Base-by-base conservation (phyloP, 2,113 vertebrate genomes). In the Ancistrus triradiatus region DNA sequence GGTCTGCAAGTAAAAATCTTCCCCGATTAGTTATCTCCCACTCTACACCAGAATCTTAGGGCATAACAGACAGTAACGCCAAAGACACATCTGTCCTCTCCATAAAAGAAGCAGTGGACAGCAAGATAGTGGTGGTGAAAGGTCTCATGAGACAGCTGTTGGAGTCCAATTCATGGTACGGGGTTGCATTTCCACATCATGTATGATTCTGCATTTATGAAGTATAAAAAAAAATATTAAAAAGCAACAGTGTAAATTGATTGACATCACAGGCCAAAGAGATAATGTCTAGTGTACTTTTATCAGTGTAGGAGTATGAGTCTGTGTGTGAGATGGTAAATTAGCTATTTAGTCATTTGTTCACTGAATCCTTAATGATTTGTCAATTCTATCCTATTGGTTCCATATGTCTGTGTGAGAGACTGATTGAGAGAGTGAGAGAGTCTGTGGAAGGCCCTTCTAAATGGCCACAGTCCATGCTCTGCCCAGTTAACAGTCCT, bases 401-500 rank as follows among this genome's bases (percentile, higher is more conserved):
- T 74, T 68, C 67, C 74, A 72, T 21, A 67, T 58, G 61, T 56
- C 55, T 24, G 49, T 33, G 21, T 70, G 63, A 44, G 62, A 70
- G 31, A 63, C 24, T 25, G 28, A 43, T 33, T 69, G 37, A 37
- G 61, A 27, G 57, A 31, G 42, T 13, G 59, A 51, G 47, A 73
- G 52, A 77, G 57, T 74, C 58, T 63, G 40, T 25, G 27, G 44
- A 72, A 47, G 59, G 42, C 44, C 59, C 68, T 66, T 77, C 73
- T 57, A 22, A 28, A 77, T 83, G 74, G 81, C 74, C 79, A 55
- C 63, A 82, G 73, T 57, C 46, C 56, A 25, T 15, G 52, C 66
- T 62, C 90, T 92, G 83, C 92, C 94, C 83, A 92, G 86, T 61
- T 85, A 90, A 63, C 88, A 88, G 0, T 87, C 91, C 77, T 91